Evolutionary conservation across 2,113 vertebrate species (phyloP).

Genomic region (Pedetes capensis): DNA sequence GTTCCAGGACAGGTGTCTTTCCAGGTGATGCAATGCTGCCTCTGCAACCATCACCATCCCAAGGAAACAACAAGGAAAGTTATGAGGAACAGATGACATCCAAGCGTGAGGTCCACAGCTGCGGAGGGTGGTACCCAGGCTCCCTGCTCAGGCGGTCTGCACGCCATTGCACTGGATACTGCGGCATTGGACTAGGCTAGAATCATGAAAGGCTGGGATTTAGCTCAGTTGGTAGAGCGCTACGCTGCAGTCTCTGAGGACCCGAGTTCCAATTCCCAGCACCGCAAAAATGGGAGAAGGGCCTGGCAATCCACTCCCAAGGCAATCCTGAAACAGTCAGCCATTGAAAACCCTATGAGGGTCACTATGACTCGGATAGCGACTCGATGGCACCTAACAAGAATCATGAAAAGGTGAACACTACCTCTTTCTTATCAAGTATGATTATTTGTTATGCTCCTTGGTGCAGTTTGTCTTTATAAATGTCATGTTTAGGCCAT

Average conservation of each 20-base stretch:
- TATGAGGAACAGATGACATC: not conserved
- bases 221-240: no score
- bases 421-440: not conserved
- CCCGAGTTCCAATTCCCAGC: no score
- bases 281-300: no score
- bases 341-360: no score
- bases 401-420: not conserved
- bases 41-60: not conserved
- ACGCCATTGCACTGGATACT: not conserved
- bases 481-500: conserved; percentile 15
- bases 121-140: not conserved
- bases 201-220: no score
- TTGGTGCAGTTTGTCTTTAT: not conserved
- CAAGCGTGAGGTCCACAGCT: no score
- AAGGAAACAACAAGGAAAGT: not conserved
- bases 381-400: no score
- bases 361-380: no score
- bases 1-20: not conserved
- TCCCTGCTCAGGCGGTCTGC: not conserved
- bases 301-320: no score
- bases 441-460: not conserved
- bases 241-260: no score
- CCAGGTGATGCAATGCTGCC: not conserved
- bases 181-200: not conserved
- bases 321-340: no score